Percentiles rank a stretch among this genome's conserved stretches.
Evolutionary conservation across 2,888 invertebrate species (phyloP).

Genomic region (Diloba caeruleocephala): DNA sequence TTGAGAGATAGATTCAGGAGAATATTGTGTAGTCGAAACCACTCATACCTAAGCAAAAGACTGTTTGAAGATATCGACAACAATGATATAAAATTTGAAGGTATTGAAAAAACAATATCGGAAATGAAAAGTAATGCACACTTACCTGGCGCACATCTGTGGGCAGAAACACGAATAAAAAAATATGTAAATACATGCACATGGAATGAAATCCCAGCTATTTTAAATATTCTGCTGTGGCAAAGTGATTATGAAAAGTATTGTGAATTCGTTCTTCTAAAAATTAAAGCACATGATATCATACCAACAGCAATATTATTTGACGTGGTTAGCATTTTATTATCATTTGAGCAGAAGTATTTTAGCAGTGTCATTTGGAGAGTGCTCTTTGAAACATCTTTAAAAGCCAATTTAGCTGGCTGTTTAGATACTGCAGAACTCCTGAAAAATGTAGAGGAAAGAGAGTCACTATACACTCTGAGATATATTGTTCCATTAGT

Average conservation of each 20-base stretch:
- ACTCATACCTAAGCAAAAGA: constrained; percentile 73
- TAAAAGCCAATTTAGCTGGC: constrained; percentile 48
- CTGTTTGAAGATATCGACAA: constrained; percentile 63
- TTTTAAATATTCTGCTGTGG: constrained; percentile 61
- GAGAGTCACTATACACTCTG: constrained; percentile 62
- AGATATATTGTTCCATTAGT: constrained; percentile 76
- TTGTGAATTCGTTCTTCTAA: constrained; percentile 64
- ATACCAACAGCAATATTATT: constrained; percentile 53
- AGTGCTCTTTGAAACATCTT: constrained; percentile 73
- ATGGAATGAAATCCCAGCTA: constrained; percentile 65
- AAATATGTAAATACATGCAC: constrained; percentile 58
- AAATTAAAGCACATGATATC: constrained; percentile 55
- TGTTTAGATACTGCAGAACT: constrained; percentile 52
- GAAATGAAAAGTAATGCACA: constrained; percentile 57
- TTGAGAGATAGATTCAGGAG: constrained; percentile 56
- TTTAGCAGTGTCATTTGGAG: constrained; percentile 69
- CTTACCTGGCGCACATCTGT: constrained; percentile 68
- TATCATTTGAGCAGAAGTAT: constrained; percentile 60
- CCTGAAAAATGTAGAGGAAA: constrained; percentile 49
- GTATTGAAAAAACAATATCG: constrained; percentile 60
- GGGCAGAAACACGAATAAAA: constrained; percentile 68
- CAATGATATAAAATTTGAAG: constrained; percentile 31
- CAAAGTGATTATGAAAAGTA: constrained; percentile 68
- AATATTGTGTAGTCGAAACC: constrained; percentile 49
- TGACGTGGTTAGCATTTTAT: constrained; percentile 61